Evolutionary conservation across 2,888 invertebrate species (phyloP), one percentile per base, ranked within the genome.

Genomic region (Crocallis elinguaria): DNA sequence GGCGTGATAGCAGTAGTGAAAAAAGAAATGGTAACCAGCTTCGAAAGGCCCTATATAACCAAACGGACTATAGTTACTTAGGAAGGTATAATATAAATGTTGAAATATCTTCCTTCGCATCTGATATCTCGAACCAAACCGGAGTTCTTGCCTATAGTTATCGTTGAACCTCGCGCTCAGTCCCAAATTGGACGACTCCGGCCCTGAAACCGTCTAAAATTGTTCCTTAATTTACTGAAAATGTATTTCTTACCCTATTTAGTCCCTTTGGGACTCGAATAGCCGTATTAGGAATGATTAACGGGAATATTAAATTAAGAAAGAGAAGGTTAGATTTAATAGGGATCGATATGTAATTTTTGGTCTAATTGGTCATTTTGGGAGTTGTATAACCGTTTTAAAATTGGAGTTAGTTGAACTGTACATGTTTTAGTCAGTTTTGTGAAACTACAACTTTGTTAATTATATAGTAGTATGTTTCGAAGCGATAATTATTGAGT

Each of bases 231-330:
- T 54, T 57, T 49, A 57, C 57, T 49, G 45, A 30, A 55, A 64
- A 59, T 51, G 53, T 64, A 61, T 61, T 59, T 46, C 17, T 33
- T 39, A 46, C 41, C 54, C 52, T 52, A 48, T 48, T 38, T 19
- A 17, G 42, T 19, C 48, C 50, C 42, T 50, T 37, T 39, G 50
- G 56, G 48, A 51, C 51, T 48, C 39, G 46, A 57, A 60, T 59
- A 39, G 50, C 37, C 39, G 49, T 53, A 61, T 64, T 59, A 59
- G 57, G 43, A 55, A 64, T 64, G 48, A 64, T 64, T 55, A 59
- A 64, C 54, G 54, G 27, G 52, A 57, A 58, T 53, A 59, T 59
- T 57, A 64, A 63, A 61, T 57, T 57, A 58, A 35, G 56, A 54
- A 56, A 56, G 53, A 51, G 48, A 23, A 55, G 39, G 50, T 49